Percentiles rank a stretch among this genome's conserved stretches.
Conservation (phyloP, 2,888 invertebrate genomes). For the Leptinotarsa tumamoca region DNA sequence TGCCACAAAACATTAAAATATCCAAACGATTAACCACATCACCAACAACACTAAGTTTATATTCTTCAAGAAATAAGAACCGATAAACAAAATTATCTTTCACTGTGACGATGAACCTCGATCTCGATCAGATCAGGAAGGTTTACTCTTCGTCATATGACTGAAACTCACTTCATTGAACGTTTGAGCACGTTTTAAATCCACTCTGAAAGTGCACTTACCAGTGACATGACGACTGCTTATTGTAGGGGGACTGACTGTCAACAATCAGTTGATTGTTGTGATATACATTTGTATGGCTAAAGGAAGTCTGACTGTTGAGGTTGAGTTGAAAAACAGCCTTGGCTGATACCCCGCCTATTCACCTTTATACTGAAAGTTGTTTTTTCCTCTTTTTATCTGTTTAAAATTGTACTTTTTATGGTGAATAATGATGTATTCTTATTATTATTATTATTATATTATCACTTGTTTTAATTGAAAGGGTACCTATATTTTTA, state of each 20-base stretch:
- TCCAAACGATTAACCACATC: constrained; percentile 12
- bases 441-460: too few species aligned
- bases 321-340: too few species aligned
- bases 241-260: background rate
- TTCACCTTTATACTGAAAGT: too few species aligned
- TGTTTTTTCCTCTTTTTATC: too few species aligned
- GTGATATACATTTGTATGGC: background rate
- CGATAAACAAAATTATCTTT: constrained; percentile 25
- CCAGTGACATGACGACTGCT: background rate
- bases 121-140: constrained; percentile 20
- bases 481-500: too few species aligned
- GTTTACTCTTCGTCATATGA: constrained; percentile 17
- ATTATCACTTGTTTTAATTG: too few species aligned
- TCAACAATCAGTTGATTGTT: background rate
- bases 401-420: too few species aligned
- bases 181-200: constrained; percentile 14
- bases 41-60: constrained; percentile 9
- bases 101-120: constrained; percentile 18
- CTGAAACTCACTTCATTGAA: constrained; percentile 16
- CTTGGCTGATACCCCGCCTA: too few species aligned
- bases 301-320: too few species aligned
- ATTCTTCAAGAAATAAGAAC: constrained; percentile 7
- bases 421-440: too few species aligned
- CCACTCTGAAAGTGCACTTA: constrained; percentile 16
- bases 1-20: constrained; percentile 3